phyloP scores from a whole-genome alignment of 2,797 vertebrate genomes.

The Coranthus polyacanthus region DNA sequence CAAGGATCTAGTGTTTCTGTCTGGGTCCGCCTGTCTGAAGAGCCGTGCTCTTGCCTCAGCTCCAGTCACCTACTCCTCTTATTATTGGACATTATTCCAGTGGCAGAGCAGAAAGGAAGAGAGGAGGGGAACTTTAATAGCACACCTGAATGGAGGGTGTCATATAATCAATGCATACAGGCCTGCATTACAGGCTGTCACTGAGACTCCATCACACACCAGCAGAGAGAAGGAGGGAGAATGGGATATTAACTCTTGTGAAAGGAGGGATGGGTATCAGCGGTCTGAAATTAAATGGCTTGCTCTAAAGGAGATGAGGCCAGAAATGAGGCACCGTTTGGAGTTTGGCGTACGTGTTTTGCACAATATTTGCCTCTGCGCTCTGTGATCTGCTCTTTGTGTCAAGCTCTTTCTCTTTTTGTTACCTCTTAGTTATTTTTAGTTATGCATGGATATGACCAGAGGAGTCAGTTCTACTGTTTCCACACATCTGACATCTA shows the following conservation, averaged over 20 bases:
- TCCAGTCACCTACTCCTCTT: constrained; percentile 67
- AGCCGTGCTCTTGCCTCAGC: constrained; percentile 45
- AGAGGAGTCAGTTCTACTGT: constrained; percentile 28
- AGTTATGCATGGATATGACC: constrained; percentile 6
- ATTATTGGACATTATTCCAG: constrained; percentile 83
- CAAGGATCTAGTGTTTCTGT: constrained; percentile 63
- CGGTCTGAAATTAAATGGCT: constrained; percentile 73
- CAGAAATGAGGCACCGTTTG: constrained; percentile 62
- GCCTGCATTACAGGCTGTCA: constrained; percentile 82
- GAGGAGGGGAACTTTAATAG: constrained; percentile 83
- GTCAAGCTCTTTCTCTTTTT: constrained; percentile 1
- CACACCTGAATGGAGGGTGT: constrained; percentile 84
- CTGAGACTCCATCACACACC: constrained; percentile 75
- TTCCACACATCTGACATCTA: constrained; percentile 44
- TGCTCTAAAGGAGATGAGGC: constrained; percentile 69
- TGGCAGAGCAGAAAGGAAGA: constrained; percentile 76
- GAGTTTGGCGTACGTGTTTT: constrained; percentile 55
- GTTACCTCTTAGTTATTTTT: constrained; percentile 21
- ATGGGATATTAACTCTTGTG: constrained; percentile 79
- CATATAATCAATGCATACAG: constrained; percentile 86
- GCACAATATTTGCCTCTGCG: constrained; percentile 51
- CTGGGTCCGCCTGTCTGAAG: constrained; percentile 26
- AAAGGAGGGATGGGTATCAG: constrained; percentile 73
- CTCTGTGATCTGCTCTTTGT: constrained; percentile 14
- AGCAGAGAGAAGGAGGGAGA: constrained; percentile 66